A percentile compares a stretch with the other conserved stretches of the same genome.
These are phyloP conservation scores for Melieria omissa DNA, from an alignment of 2,888 invertebrate genomes.

Conservation along the genomic window DNA sequence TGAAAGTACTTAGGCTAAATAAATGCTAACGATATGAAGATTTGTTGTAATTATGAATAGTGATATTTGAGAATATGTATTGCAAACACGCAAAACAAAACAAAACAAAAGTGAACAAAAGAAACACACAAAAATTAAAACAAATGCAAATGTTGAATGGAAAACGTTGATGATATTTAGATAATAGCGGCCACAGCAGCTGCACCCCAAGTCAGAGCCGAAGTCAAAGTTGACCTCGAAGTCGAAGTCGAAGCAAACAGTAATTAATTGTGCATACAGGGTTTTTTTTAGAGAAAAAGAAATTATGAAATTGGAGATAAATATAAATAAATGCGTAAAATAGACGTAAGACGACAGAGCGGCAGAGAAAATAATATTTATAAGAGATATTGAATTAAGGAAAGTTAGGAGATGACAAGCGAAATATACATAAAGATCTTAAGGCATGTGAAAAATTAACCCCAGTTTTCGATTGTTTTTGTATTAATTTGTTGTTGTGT, in stretches of 20 bases:
- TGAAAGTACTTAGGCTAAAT: background rate
- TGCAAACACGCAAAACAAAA: background rate
- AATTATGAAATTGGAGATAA: too few species aligned
- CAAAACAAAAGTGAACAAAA: background rate
- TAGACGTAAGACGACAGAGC: too few species aligned
- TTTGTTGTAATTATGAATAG: conserved; percentile 30
- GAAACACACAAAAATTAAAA: conserved; percentile 2
- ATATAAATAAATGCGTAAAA: too few species aligned
- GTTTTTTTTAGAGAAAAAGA: conserved; percentile 13
- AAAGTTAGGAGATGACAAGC: too few species aligned
- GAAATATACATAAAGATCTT: too few species aligned
- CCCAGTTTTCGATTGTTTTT: too few species aligned
- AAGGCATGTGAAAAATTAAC: too few species aligned
- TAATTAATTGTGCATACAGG: conserved; percentile 20
- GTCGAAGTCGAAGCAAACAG: conserved; percentile 7
- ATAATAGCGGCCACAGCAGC: too few species aligned
- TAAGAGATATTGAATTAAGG: too few species aligned
- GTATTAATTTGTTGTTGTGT: too few species aligned
- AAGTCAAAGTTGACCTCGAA: background rate
- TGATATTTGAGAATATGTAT: background rate
- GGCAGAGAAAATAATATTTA: too few species aligned
- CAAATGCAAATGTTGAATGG: background rate
- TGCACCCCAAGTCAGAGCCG: too few species aligned
- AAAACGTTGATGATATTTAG: background rate
- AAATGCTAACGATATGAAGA: background rate